Percentiles rank a stretch among this genome's conserved stretches.
phyloP scores from a whole-genome alignment of 2,113 vertebrate species.

The Heterotilapia buettikoferi region DNA sequence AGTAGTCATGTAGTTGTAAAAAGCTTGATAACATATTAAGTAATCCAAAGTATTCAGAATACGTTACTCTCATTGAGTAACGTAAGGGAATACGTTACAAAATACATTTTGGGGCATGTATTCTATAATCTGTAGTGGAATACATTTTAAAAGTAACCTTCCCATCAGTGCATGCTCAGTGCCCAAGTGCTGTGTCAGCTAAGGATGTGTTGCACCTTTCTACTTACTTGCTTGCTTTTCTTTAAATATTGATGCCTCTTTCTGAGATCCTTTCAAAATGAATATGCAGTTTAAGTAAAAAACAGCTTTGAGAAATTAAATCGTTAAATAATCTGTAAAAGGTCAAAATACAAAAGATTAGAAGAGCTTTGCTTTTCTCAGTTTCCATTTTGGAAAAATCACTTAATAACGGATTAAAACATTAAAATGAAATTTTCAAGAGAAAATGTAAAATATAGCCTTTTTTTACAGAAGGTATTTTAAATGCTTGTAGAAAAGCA shows the following conservation, averaged over 20 bases:
- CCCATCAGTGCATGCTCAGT: not conserved
- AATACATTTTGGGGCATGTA: too few relatives aligned
- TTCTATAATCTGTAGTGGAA: not conserved
- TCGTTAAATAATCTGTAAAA: not conserved
- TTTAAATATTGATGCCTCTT: not conserved
- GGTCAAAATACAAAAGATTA: not conserved
- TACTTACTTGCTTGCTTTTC: not conserved
- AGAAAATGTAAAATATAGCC: rapidly evolving
- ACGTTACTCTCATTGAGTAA: too few relatives aligned
- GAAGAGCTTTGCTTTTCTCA: not conserved
- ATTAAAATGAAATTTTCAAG: too few relatives aligned
- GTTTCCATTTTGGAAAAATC: not conserved
- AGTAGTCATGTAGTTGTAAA: too few relatives aligned
- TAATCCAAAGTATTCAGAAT: too few relatives aligned
- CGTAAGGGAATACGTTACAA: too few relatives aligned
- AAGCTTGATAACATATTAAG: too few relatives aligned
- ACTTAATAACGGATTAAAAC: not conserved
- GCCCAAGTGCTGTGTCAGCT: not conserved
- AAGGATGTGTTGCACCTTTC: not conserved
- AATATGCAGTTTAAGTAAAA: not conserved
- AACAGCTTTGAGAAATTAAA: rapidly evolving
- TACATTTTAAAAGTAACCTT: not conserved
- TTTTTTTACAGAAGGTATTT: not conserved
- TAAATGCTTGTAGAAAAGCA: rapidly evolving
- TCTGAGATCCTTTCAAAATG: not conserved